A percentile compares a stretch with the other conserved stretches of the same genome.
Evolutionary conservation across 2,113 vertebrate species (phyloP).

Genomic region (Butorides virescens): DNA sequence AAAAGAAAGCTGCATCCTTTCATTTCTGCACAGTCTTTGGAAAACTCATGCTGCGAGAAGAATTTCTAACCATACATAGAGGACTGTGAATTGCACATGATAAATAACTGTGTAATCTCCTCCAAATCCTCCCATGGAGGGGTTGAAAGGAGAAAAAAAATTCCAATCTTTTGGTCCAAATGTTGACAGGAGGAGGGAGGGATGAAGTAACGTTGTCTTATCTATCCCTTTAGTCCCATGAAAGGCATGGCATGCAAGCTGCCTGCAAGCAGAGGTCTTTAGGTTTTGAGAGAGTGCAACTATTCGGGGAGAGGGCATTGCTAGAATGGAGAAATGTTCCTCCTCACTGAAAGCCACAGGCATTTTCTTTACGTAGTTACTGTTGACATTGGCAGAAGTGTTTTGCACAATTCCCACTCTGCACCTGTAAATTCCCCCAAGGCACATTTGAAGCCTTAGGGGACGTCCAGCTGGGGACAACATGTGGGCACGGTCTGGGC

Average conservation of each 20-base stretch:
- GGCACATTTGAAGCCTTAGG: not conserved
- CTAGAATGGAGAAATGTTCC: not conserved
- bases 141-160: not conserved
- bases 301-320: not conserved
- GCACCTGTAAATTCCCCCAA: conserved; percentile 33
- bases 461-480: not conserved
- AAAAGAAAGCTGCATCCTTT: not conserved
- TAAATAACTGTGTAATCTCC: conserved; percentile 12
- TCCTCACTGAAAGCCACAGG: conserved; percentile 29
- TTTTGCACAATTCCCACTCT: not conserved
- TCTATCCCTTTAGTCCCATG: not conserved
- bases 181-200: not conserved
- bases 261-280: not conserved
- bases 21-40: not conserved
- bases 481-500: not conserved
- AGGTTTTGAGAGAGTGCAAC: not conserved
- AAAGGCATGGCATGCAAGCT: not conserved
- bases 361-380: conserved; percentile 16
- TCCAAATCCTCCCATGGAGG: not conserved
- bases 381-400: conserved; percentile 5
- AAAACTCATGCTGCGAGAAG: not conserved
- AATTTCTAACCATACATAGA: conserved; percentile 2
- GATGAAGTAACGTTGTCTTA: not conserved
- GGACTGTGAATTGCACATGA: not conserved
- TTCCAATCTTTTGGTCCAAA: not conserved